A percentile compares a stretch with the other conserved stretches of the same genome.
phyloP scores from a whole-genome alignment of 1,140 invertebrate genomes.

The Callitettix versicolor region DNA sequence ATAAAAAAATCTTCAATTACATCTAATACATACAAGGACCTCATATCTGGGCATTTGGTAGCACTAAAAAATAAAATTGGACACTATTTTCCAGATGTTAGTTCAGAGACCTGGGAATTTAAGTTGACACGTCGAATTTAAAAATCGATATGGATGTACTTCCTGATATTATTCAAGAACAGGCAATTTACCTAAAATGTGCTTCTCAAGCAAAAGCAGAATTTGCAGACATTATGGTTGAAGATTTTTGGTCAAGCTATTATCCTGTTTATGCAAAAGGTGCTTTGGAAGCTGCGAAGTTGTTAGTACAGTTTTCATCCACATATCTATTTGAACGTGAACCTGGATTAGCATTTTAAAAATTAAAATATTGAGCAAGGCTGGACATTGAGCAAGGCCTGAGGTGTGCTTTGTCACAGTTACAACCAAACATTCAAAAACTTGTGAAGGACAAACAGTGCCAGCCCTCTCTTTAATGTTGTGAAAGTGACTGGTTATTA shows the following conservation, averaged over 20 bases:
- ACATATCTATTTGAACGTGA: conserved; percentile 21
- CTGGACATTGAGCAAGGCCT: conserved; percentile 14
- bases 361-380: conserved; percentile 16
- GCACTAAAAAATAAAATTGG: conserved; percentile 3
- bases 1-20: conserved; percentile 8
- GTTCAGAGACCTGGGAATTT: conserved; percentile 7
- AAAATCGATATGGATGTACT: conserved; percentile 10
- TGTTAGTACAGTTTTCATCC: conserved; percentile 17
- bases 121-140: conserved; percentile 10
- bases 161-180: neutral
- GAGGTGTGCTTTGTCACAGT: conserved; percentile 13
- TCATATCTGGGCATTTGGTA: conserved; percentile 8
- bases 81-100: conserved; percentile 11
- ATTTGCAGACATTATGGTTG: neutral
- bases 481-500: too few species aligned
- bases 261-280: conserved; percentile 9
- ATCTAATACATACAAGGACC: neutral
- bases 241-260: conserved; percentile 15
- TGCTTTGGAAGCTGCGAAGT: conserved; percentile 12
- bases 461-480: conserved; percentile 1
- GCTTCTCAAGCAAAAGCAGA: conserved; percentile 7
- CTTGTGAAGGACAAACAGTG: conserved; percentile 18
- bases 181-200: conserved; percentile 4
- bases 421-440: conserved; percentile 13
- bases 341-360: conserved; percentile 18